Conservation (phyloP, 2,888 invertebrate genomes). For the Diarsia dahlii region DNA sequence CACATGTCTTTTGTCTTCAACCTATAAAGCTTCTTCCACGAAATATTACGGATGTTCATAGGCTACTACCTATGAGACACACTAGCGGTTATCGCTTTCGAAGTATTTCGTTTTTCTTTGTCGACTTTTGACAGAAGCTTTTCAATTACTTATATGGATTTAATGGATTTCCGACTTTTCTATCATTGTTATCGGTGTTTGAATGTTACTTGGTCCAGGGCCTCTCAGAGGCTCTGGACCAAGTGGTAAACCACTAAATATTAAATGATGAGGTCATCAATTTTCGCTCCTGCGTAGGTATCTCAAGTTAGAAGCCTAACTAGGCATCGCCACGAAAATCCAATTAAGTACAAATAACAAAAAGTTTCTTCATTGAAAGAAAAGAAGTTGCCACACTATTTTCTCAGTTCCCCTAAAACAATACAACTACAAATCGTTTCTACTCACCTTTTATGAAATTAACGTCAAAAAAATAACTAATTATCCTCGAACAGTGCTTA, state of each 20-base stretch:
- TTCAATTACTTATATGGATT: not conserved
- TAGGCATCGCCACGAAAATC: not conserved
- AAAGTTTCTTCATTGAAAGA: not conserved
- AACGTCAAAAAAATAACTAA: slow-evolving; percentile 59
- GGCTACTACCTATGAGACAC: not conserved
- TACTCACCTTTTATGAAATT: slow-evolving; percentile 42
- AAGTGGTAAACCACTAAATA: not conserved
- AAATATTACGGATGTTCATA: not conserved
- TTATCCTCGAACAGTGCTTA: slow-evolving; percentile 43
- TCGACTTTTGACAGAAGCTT: not conserved
- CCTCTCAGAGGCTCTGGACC: no score
- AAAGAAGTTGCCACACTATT: not conserved
- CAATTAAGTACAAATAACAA: not conserved
- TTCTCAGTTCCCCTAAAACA: not conserved
- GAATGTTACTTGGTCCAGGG: not conserved
- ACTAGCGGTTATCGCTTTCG: not conserved
- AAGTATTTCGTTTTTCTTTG: no score
- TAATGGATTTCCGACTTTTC: not conserved
- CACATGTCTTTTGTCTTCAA: not conserved
- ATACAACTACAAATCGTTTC: slow-evolving; percentile 29
- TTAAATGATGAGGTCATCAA: not conserved
- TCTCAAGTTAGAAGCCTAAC: not conserved
- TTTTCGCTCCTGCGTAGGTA: not conserved
- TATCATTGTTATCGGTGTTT: not conserved
- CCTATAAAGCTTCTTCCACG: not conserved